Base-by-base conservation (phyloP, 2,797 vertebrate species). In the Geotrypetes seraphini region DNA sequence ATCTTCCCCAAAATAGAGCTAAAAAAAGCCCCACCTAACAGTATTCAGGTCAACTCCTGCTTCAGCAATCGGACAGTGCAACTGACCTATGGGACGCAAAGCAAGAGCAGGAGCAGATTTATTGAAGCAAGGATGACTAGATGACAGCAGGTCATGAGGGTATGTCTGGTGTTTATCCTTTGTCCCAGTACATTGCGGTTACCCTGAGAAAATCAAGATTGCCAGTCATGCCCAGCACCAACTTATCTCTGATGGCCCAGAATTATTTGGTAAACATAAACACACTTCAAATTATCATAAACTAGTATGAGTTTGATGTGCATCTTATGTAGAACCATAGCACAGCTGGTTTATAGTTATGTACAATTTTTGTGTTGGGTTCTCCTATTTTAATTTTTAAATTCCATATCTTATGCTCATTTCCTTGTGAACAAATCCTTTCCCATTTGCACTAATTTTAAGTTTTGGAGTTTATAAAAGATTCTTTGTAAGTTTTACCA, bases 361-460 rank as follows among this genome's bases (percentile, higher is more conserved):
- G 16, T 15, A 32, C 28, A 9, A 32, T 57, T 53, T 51, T 57
- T 65, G 61, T 70, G 58, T 35, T 35, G 25, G 12, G 25, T 14
- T 32, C 41, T 42, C 58, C 51, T 53, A 17, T 24, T 63, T 64
- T 49, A 55, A 53, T 53, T 27, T 11, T 32, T 34, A 21, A 22
- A 12, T 18, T 28, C 21, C 28, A 25, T 71, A 70, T 63, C 64
- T 49, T 55, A 53, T 53, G 27, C 11, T 32, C 34, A 21, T 22
- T 12, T 18, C 28, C 21, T 28, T 25, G 44, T 34, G 34, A 15
- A 20, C 10, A 9, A 16, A 16, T 39, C 22, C 39, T n/a, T n/a
- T n/a, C 31, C 13, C 5, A 70, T 73, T 79, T 84, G 78, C 81
- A 82, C 75, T 79, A 68, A 71, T 48, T 51, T 57, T 54, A 52